A percentile compares a stretch with the other conserved stretches of the same genome.
Conservation (phyloP, 2,888 invertebrate genomes). For the Sturmia bella region DNA sequence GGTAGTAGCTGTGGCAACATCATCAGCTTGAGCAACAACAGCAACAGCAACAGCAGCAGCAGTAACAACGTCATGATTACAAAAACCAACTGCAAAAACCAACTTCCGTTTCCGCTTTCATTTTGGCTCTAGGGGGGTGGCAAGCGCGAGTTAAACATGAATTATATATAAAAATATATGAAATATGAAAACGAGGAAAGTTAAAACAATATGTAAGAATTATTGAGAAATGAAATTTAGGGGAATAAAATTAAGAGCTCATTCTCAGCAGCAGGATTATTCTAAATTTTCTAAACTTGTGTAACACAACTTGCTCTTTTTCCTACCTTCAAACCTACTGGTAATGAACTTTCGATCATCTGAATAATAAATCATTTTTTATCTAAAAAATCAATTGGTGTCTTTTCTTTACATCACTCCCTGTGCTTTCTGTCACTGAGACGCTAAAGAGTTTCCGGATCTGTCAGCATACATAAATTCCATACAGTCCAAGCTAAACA, state of each 20-base stretch:
- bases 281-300: no score
- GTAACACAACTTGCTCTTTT: no score
- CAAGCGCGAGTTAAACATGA: not conserved
- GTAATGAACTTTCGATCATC: no score
- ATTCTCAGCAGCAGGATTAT: no score
- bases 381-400: no score
- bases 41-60: constrained; percentile 8
- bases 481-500: no score
- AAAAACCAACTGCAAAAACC: constrained; percentile 65
- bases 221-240: not conserved
- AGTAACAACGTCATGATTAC: constrained; percentile 53
- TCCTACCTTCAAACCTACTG: no score
- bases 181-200: constrained; percentile 39
- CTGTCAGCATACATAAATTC: no score
- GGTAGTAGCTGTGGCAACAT: constrained; percentile 1
- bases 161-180: not conserved
- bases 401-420: no score
- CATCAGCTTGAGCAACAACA: constrained; percentile 9
- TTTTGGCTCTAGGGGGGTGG: constrained; percentile 49
- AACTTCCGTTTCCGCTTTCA: constrained; percentile 69
- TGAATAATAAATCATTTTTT: no score
- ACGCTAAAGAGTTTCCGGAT: no score
- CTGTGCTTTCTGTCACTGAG: no score
- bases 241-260: not conserved
- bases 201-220: not conserved